Percentiles rank a stretch among this genome's conserved stretches.
phyloP scores from a whole-genome alignment of 2,888 invertebrate species.

The Polietes domitor region DNA sequence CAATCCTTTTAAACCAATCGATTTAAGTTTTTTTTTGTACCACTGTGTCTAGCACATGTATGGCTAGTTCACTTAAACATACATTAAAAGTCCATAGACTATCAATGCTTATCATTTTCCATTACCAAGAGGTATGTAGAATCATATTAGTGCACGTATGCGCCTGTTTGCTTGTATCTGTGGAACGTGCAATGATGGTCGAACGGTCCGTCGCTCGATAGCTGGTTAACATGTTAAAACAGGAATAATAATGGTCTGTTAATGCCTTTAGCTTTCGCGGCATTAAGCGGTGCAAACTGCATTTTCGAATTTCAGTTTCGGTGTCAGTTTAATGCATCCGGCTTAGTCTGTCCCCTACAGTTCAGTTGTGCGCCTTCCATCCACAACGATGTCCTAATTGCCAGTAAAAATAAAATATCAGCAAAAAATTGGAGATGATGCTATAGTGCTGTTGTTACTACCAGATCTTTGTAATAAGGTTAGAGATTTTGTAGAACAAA shows the following conservation, averaged over 20 bases:
- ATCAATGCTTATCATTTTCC: constrained; percentile 12
- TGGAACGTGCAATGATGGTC: neutral
- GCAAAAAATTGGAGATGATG: neutral
- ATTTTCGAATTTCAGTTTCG: constrained; percentile 58
- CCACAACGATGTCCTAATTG: neutral
- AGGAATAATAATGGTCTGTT: constrained; percentile 61
- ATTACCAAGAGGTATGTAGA: constrained; percentile 22
- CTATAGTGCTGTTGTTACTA: neutral
- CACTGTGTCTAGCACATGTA: neutral
- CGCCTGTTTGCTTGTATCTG: neutral
- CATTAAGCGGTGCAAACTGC: constrained; percentile 60
- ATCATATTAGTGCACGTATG: neutral
- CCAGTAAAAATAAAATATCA: constrained; percentile 10
- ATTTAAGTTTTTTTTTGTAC: too few species aligned
- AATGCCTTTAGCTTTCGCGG: constrained; percentile 58
- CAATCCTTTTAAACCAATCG: too few species aligned
- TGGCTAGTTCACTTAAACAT: constrained; percentile 15
- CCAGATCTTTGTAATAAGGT: constrained; percentile 53
- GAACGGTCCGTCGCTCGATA: neutral
- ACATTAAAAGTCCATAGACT: constrained; percentile 1
- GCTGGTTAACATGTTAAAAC: constrained; percentile 56
- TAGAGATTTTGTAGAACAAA: constrained; percentile 46
- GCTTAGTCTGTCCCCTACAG: neutral
- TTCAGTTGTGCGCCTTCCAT: neutral
- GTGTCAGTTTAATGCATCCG: constrained; percentile 59